Percentiles rank a stretch among this genome's conserved stretches.
phyloP scores from a whole-genome alignment of 2,888 invertebrate species.

The Dugesia japonica region DNA sequence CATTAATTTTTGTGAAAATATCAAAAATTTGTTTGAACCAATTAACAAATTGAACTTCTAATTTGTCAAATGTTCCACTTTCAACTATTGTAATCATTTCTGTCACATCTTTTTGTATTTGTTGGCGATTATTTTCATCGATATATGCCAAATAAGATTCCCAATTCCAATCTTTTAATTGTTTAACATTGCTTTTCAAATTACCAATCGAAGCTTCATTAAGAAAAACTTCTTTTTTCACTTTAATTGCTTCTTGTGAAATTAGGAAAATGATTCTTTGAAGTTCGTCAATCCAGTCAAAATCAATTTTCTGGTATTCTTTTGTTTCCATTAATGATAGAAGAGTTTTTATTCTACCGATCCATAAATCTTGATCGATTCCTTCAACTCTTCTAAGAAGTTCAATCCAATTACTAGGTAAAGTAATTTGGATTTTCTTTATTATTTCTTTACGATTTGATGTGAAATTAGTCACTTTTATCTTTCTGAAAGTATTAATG shows the following conservation, averaged over 20 bases:
- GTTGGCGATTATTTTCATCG: conserved; percentile 11
- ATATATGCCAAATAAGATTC: not conserved
- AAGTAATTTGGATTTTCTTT: not conserved
- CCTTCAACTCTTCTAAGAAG: not conserved
- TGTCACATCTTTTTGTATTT: not conserved
- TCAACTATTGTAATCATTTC: not conserved
- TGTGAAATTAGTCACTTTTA: not conserved
- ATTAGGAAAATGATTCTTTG: not conserved
- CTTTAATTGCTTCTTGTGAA: not conserved
- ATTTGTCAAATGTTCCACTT: not conserved
- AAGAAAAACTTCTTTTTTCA: not conserved
- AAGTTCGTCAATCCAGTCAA: not conserved
- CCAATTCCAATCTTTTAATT: not conserved
- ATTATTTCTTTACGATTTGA: not conserved
- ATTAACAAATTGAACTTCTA: conserved; percentile 2
- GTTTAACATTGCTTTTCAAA: not conserved
- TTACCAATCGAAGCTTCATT: not conserved
- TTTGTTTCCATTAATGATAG: not conserved
- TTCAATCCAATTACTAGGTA: not conserved
- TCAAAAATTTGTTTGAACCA: conserved; percentile 1
- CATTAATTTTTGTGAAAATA: not conserved
- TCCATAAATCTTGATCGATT: not conserved
- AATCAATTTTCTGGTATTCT: not conserved
- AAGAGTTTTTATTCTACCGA: not conserved
- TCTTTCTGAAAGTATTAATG: not conserved